Percentiles rank a stretch among this genome's conserved stretches.
Conservation (phyloP, 1,140 invertebrate genomes). For the Mizuhopecten yessoensis region DNA sequence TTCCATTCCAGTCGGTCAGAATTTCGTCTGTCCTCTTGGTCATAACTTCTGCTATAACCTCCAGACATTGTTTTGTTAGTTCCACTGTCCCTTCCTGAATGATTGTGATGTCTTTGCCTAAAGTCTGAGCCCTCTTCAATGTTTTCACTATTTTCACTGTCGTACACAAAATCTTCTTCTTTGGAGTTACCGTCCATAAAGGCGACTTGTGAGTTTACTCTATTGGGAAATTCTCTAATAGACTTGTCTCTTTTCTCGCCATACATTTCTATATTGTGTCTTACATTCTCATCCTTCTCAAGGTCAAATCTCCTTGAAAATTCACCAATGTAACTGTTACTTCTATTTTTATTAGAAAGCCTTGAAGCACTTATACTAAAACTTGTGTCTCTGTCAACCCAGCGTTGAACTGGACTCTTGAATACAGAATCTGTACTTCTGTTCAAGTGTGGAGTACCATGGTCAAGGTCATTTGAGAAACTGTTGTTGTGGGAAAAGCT, state of each 20-base stretch:
- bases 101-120: not conserved
- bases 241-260: not conserved
- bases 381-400: not conserved
- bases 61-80: no score
- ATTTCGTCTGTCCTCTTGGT: not conserved
- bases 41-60: no score
- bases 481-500: not conserved
- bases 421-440: slow-evolving; percentile 2
- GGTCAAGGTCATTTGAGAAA: not conserved
- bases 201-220: not conserved
- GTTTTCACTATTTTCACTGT: not conserved
- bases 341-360: not conserved
- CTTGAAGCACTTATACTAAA: not conserved
- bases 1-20: not conserved
- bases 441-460: not conserved
- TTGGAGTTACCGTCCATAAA: not conserved
- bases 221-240: not conserved
- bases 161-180: not conserved
- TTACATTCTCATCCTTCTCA: not conserved
- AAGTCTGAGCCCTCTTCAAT: not conserved
- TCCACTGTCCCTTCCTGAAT: no score
- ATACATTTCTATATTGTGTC: not conserved
- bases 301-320: not conserved
- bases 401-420: not conserved
- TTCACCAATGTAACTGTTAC: not conserved